Conservation (phyloP, 2,888 invertebrate genomes). For the Xanthia togata region DNA sequence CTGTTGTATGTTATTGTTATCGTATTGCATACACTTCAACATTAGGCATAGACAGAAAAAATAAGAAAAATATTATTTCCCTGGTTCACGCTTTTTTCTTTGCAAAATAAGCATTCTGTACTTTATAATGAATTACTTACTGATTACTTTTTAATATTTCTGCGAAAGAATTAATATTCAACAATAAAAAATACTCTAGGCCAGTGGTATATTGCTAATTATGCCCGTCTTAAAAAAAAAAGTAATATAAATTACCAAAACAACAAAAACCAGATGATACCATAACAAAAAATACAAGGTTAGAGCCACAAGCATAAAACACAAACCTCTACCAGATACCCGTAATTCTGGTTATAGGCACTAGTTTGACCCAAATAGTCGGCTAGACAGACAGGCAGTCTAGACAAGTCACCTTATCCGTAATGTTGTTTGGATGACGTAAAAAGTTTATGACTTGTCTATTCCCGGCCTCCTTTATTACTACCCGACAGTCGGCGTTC, state of each 20-base stretch:
- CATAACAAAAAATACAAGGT: conserved; percentile 20
- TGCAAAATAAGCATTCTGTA: conserved; percentile 4
- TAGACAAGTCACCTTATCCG: conserved; percentile 52
- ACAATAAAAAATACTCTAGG: neutral
- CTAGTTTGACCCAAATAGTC: conserved; percentile 25
- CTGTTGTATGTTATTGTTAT: neutral
- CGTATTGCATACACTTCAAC: too few species aligned
- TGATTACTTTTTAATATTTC: neutral
- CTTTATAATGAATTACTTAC: neutral
- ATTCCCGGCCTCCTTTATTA: conserved; percentile 18
- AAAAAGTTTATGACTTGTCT: conserved; percentile 11
- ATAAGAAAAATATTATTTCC: neutral
- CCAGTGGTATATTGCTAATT: neutral
- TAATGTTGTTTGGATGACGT: conserved; percentile 52
- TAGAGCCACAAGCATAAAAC: neutral
- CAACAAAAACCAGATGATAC: conserved; percentile 1
- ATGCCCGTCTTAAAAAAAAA: neutral
- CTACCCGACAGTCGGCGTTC: neutral
- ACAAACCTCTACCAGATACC: neutral
- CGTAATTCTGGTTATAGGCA: neutral
- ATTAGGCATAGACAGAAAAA: neutral
- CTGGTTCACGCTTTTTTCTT: conserved; percentile 7
- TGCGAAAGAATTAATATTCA: neutral
- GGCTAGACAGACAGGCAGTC: conserved; percentile 41
- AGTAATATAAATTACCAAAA: too few species aligned